A percentile compares a stretch with the other conserved stretches of the same genome.
Evolutionary conservation across 1,140 invertebrate species (phyloP).

Genomic region (Riptortus pedestris): DNA sequence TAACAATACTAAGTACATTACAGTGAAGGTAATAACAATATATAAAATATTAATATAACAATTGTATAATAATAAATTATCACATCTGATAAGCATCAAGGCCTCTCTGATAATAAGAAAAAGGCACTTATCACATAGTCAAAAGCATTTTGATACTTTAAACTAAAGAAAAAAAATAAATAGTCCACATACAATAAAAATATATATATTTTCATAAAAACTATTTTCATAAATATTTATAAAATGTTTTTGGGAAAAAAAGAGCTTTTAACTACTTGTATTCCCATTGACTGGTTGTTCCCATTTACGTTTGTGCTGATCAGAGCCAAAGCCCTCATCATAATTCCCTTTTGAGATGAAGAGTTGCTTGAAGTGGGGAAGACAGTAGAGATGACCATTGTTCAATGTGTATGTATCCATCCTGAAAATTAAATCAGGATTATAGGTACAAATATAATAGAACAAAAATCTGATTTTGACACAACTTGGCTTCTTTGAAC

Average conservation of each 20-base stretch:
- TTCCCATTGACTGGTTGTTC: slow-evolving; percentile 23
- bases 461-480: not conserved
- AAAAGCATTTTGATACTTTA: not conserved
- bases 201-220: slow-evolving; percentile 2
- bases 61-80: not conserved
- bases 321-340: slow-evolving; percentile 63
- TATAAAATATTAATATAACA: not conserved
- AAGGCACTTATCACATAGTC: slow-evolving; percentile 10
- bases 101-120: not conserved
- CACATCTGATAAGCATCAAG: not conserved
- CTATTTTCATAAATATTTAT: not conserved
- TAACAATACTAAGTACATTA: not conserved
- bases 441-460: not conserved
- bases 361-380: slow-evolving; percentile 68
- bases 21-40: not conserved
- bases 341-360: slow-evolving; percentile 78
- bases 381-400: slow-evolving; percentile 64
- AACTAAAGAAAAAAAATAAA: slow-evolving; percentile 2
- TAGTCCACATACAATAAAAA: not conserved
- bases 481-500: no score
- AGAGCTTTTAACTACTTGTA: slow-evolving; percentile 1
- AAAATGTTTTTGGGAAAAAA: not conserved
- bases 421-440: slow-evolving; percentile 38
- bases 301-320: slow-evolving; percentile 55
- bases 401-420: slow-evolving; percentile 68